These are phyloP conservation scores for Antrozous pallidus DNA, from an alignment of 2,797 vertebrate genomes.

Conservation along the genomic window DNA sequence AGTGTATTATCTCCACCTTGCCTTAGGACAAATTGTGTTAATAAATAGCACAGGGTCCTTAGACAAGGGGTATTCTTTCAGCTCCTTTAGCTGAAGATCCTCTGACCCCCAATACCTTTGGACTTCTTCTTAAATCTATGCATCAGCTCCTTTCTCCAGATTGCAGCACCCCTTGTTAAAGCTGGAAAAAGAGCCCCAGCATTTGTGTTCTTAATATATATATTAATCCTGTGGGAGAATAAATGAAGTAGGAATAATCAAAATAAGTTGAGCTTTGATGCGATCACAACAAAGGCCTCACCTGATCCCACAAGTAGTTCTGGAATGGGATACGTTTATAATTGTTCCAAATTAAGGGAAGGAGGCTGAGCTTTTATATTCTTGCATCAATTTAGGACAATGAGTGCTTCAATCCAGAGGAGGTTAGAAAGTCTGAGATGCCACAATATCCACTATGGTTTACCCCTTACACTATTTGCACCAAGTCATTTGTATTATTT, in stretches of 20 bases:
- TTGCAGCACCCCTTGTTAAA: no score
- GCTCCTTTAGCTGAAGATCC: no score
- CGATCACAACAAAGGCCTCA: not conserved
- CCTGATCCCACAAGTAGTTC: not conserved
- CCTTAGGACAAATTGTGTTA: no score
- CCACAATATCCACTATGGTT: fast-evolving
- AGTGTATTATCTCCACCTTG: no score
- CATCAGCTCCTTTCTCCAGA: no score
- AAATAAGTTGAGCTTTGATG: not conserved
- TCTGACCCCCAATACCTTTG: no score
- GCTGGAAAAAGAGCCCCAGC: no score
- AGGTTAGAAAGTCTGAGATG: not conserved
- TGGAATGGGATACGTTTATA: not conserved
- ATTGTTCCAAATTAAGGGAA: not conserved
- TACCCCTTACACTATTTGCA: not conserved
- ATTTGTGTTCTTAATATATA: no score
- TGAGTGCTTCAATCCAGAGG: not conserved
- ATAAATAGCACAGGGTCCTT: no score
- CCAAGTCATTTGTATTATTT: not conserved
- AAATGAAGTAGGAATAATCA: not conserved
- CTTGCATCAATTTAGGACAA: not conserved
- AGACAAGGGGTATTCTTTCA: no score
- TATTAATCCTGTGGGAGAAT: not conserved
- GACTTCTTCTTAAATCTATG: no score
- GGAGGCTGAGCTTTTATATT: not conserved